Evolutionary conservation across 2,888 invertebrate genomes (phyloP).

Genomic region (Onthophagus sagittarius): DNA sequence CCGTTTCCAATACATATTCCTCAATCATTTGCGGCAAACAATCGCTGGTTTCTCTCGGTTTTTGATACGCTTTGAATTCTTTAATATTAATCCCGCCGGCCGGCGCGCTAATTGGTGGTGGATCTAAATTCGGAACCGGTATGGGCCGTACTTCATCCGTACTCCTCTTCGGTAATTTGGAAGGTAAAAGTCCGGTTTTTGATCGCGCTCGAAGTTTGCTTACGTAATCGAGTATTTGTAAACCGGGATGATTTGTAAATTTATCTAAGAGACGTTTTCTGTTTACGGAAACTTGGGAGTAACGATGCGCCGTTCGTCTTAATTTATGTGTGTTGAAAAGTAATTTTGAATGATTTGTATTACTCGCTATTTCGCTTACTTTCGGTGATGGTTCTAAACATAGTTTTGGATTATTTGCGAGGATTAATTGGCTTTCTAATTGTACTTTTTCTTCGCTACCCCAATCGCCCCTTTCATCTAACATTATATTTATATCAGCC

Average conservation of each 20-base stretch:
- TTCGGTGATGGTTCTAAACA: slow-evolving; percentile 87
- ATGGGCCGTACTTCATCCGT: slow-evolving; percentile 60
- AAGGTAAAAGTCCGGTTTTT: slow-evolving; percentile 37
- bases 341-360: slow-evolving; percentile 69
- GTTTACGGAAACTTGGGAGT: slow-evolving; percentile 77
- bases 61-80: slow-evolving; percentile 47
- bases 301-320: slow-evolving; percentile 70
- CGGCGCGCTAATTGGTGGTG: slow-evolving; percentile 56
- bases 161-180: slow-evolving; percentile 53
- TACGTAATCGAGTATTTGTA: slow-evolving; percentile 71
- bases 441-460: slow-evolving; percentile 71
- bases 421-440: slow-evolving; percentile 80
- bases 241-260: slow-evolving; percentile 73
- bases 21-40: slow-evolving; percentile 72
- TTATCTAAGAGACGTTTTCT: slow-evolving; percentile 85
- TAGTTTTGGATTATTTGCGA: slow-evolving; percentile 80
- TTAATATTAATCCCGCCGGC: slow-evolving; percentile 45
- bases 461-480: slow-evolving; percentile 52
- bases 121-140: slow-evolving; percentile 61
- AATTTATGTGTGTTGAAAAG: slow-evolving; percentile 72
- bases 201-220: slow-evolving; percentile 55
- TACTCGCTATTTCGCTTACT: slow-evolving; percentile 71
- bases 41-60: slow-evolving; percentile 48
- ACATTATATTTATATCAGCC: slow-evolving; percentile 49
- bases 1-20: slow-evolving; percentile 86